Evolutionary conservation across 2,113 vertebrate genomes (phyloP).

Genomic region (Heteronetta atricapilla): DNA sequence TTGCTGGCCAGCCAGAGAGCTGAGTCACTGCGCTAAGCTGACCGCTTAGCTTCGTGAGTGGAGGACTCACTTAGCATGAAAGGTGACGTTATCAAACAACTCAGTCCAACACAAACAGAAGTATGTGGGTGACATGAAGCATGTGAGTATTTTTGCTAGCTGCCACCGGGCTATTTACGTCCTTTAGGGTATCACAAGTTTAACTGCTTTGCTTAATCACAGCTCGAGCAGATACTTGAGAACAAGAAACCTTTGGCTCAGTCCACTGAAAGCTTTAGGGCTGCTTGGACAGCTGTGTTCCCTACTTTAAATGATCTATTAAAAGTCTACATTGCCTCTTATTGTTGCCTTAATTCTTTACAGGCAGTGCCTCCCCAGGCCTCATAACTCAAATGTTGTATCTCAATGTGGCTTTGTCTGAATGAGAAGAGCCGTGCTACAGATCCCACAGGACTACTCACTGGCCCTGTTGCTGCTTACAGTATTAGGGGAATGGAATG

Average conservation of each 20-base stretch:
- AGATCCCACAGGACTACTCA: background rate
- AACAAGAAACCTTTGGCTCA: conserved; percentile 3
- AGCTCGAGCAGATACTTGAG: conserved; percentile 13
- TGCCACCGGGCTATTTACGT: background rate
- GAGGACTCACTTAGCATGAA: background rate
- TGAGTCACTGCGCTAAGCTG: background rate
- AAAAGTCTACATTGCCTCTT: conserved; percentile 14
- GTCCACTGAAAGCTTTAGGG: background rate
- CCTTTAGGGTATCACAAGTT: conserved; percentile 8
- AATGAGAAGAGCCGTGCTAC: background rate
- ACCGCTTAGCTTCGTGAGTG: background rate
- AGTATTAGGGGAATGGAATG: background rate
- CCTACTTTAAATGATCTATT: background rate
- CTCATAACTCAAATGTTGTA: background rate
- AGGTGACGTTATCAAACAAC: accelerated
- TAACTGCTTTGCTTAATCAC: background rate
- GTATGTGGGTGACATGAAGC: background rate
- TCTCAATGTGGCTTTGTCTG: background rate
- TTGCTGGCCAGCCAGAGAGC: background rate
- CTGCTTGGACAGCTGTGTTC: conserved; percentile 16
- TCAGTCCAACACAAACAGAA: conserved; percentile 27
- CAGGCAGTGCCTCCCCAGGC: background rate
- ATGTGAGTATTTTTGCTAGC: background rate
- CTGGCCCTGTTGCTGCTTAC: background rate
- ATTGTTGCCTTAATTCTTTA: conserved; percentile 15